Conservation (phyloP, 2,888 invertebrate genomes). For the Charanyca ferruginea region DNA sequence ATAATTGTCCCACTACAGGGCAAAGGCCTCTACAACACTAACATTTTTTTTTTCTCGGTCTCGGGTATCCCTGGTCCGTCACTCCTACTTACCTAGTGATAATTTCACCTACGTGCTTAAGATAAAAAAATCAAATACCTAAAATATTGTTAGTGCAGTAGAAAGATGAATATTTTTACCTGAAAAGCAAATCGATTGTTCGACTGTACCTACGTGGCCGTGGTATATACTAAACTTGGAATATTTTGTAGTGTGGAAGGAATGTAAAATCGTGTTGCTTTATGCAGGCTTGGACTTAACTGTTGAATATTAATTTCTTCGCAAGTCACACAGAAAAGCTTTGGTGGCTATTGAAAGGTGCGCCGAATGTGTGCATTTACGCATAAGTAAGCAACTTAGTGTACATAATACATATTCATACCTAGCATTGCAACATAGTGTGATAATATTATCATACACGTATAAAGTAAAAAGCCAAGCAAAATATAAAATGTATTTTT, state of each 20-base stretch:
- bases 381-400: neutral
- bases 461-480: constrained; percentile 23
- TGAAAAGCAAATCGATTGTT: too few relatives aligned
- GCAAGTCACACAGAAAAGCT: constrained; percentile 37
- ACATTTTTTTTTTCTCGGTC: too few relatives aligned
- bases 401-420: neutral
- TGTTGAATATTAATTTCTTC: constrained; percentile 57
- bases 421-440: neutral
- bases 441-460: constrained; percentile 8
- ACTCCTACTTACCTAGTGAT: too few relatives aligned
- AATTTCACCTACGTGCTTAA: too few relatives aligned
- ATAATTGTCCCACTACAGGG: too few relatives aligned
- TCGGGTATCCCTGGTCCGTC: too few relatives aligned
- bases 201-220: too few relatives aligned
- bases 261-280: constrained; percentile 46
- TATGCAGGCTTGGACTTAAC: constrained; percentile 36
- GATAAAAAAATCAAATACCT: too few relatives aligned
- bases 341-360: constrained; percentile 30
- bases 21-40: too few relatives aligned
- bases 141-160: too few relatives aligned
- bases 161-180: too few relatives aligned
- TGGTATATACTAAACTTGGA: constrained; percentile 32
- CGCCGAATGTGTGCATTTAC: constrained; percentile 25
- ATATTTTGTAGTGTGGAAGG: constrained; percentile 44
- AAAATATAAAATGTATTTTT: constrained; percentile 40